Evolutionary conservation across 2,113 vertebrate species (phyloP), one percentile per base, ranked within the genome.

Genomic region (Ophiodon elongatus): DNA sequence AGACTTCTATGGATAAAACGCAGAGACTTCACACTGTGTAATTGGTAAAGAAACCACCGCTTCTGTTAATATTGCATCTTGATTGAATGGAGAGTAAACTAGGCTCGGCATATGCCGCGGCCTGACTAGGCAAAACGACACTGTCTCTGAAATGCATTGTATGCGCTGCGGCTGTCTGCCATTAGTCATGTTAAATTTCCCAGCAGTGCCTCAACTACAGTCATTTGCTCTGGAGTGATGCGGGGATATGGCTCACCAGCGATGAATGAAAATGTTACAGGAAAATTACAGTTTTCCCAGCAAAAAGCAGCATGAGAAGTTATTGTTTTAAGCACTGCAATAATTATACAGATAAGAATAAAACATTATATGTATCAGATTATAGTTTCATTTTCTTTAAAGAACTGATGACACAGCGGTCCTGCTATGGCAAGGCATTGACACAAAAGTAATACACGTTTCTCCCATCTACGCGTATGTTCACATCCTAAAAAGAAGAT

Each of bases 121-220:
- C 73, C 80, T 84, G 87, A 85, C 63, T 2, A 65, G 43, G 74
- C 63, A 73, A 72, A 90, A 77, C 14, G 19, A 41, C 17, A 19
- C 27, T 25, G 41, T 66, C 76, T 72, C 39, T 45, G 23, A 78
- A 62, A 75, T 75, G 63, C 11, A 1, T n/a, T 79, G 79, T 57
- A 69, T 72, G 79, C 84, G 31, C 71, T 79, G 76, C 82, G 81
- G 80, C 81, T 85, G 82, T 85, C 74, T 76, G 80, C 70, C 60
- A 74, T 87, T 83, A 83, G 85, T 81, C 78, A 79, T 82, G 88
- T 85, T 91, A 73, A 71, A 85, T 88, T 86, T 87, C 76, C 85
- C 88, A 83, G 81, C 62, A 84, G 80, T 68, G 67, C 67, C 45
- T 90, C 72, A 65, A 60, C 88, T 73, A 68, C 72, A 70, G 76